These are phyloP conservation scores for Phyllopteryx taeniolatus DNA, from an alignment of 2,113 vertebrate genomes.

Conservation along the genomic window DNA sequence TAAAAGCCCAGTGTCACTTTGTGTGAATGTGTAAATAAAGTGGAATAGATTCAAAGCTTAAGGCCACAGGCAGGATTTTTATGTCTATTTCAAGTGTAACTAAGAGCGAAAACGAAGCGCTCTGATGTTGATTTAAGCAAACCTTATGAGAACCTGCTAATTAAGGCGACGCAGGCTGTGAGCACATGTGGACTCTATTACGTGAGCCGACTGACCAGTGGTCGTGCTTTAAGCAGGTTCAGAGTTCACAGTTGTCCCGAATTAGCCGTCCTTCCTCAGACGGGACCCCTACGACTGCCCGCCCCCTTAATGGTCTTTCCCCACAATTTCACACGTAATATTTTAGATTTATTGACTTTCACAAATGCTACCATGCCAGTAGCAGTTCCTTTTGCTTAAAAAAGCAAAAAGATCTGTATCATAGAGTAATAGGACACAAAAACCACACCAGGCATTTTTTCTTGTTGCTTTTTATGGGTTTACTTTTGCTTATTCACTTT, in stretches of 20 bases:
- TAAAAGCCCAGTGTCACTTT: conserved; percentile 36
- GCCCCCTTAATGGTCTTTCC: conserved; percentile 89
- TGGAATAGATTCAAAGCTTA: conserved; percentile 48
- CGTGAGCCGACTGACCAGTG: conserved; percentile 80
- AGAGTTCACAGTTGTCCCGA: conserved; percentile 97
- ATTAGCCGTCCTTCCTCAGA: conserved; percentile 86
- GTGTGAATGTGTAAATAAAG: conserved; percentile 48
- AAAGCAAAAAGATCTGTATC: conserved; percentile 75
- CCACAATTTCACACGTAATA: conserved; percentile 96
- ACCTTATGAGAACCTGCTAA: conserved; percentile 68
- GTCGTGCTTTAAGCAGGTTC: conserved; percentile 82
- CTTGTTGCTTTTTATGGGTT: conserved; percentile 6
- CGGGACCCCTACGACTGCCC: conserved; percentile 81
- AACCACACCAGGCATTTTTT: conserved; percentile 4
- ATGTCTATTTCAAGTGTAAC: conserved; percentile 32
- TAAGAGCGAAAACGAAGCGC: conserved; percentile 38
- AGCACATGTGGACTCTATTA: conserved; percentile 88
- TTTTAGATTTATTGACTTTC: conserved; percentile 97
- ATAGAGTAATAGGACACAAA: conserved; percentile 64
- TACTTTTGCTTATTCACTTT: conserved; percentile 14
- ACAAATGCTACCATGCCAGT: conserved; percentile 89
- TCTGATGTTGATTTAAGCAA: conserved; percentile 72
- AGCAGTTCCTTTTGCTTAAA: conserved; percentile 79
- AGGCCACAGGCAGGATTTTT: conserved; percentile 48
- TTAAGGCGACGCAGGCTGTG: conserved; percentile 70